Evolutionary conservation across 2,888 invertebrate genomes (phyloP).

Genomic region (Selenia dentaria): DNA sequence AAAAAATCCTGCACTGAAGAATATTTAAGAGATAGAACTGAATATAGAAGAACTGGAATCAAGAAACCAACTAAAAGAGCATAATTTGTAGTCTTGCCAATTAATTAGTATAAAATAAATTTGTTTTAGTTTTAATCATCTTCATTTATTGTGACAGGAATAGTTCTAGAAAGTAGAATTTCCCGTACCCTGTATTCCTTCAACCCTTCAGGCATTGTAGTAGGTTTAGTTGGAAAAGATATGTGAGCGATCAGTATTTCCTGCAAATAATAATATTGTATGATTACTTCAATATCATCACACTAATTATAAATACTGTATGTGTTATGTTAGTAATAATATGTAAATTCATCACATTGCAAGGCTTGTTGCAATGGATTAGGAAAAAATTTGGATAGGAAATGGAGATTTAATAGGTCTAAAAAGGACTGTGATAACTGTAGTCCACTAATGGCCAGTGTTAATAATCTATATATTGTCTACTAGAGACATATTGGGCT

Average conservation of each 20-base stretch:
- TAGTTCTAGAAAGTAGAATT: slow-evolving; percentile 85
- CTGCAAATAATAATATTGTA: slow-evolving; percentile 60
- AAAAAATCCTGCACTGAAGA: slow-evolving; percentile 89
- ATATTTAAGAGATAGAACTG: slow-evolving; percentile 92
- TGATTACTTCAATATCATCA: too few relatives aligned
- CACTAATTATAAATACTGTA: too few relatives aligned
- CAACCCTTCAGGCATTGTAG: slow-evolving; percentile 77
- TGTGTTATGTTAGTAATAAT: too few relatives aligned
- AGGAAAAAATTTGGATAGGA: too few relatives aligned
- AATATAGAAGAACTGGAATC: slow-evolving; percentile 93
- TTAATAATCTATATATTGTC: too few relatives aligned
- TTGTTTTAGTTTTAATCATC: slow-evolving; percentile 55
- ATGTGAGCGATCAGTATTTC: slow-evolving; percentile 89
- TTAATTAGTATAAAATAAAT: slow-evolving; percentile 54
- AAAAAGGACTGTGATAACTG: too few relatives aligned
- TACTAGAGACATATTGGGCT: too few relatives aligned
- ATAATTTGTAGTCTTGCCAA: slow-evolving; percentile 40
- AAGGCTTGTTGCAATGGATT: too few relatives aligned
- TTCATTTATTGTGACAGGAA: slow-evolving; percentile 69
- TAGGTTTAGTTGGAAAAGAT: slow-evolving; percentile 48
- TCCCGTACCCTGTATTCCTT: slow-evolving; percentile 86
- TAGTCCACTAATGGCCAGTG: too few relatives aligned
- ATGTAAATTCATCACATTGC: too few relatives aligned
- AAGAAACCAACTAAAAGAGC: slow-evolving; percentile 82
- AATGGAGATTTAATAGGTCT: too few relatives aligned